A percentile compares a stretch with the other conserved stretches of the same genome.
These are phyloP conservation scores for Ceraclea dissimilis DNA, from an alignment of 2,888 invertebrate species.

Conservation along the genomic window DNA sequence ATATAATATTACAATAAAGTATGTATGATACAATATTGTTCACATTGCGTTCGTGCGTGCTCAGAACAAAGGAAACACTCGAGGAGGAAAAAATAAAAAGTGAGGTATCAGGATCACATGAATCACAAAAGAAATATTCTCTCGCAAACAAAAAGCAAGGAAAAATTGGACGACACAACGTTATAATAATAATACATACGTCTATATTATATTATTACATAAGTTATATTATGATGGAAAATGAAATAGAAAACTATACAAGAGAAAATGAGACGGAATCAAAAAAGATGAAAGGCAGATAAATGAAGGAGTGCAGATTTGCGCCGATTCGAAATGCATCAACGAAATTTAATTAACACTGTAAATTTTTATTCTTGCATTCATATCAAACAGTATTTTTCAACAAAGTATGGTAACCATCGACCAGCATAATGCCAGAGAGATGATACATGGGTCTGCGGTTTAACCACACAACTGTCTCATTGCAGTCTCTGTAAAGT, in stretches of 20 bases:
- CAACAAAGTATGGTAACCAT: no score
- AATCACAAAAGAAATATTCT: conserved; percentile 23
- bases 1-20: no score
- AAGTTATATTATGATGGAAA: not conserved
- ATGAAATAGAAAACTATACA: not conserved
- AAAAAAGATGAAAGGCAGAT: not conserved
- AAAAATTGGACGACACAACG: conserved; percentile 24
- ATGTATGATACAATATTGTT: no score
- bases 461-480: no score
- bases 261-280: not conserved
- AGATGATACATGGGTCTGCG: no score
- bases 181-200: conserved; percentile 13
- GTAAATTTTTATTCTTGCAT: no score
- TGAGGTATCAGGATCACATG: conserved; percentile 15
- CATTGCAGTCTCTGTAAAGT: no score
- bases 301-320: no score
- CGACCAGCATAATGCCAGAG: no score
- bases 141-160: conserved; percentile 21
- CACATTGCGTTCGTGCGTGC: conserved; percentile 17
- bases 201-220: not conserved
- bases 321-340: no score
- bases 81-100: conserved; percentile 8
- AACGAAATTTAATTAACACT: no score
- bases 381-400: no score
- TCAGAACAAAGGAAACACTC: conserved; percentile 19